Evolutionary conservation across 1,140 invertebrate genomes (phyloP).

Genomic region (Lucilia sericata): DNA sequence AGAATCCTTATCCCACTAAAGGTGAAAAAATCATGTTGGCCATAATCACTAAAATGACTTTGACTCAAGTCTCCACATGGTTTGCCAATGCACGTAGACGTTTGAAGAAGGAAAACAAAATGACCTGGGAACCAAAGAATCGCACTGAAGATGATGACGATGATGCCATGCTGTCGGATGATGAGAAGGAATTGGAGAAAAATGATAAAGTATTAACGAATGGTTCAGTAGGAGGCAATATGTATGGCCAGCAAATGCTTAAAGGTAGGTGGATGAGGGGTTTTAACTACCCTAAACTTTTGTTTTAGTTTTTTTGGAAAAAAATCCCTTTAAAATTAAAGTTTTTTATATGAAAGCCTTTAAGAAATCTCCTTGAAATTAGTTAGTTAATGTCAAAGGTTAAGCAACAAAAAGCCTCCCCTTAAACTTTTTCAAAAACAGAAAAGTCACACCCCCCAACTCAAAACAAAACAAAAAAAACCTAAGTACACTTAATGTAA

Average conservation of each 20-base stretch:
- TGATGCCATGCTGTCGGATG: slow-evolving; percentile 86
- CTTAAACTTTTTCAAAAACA: too few species aligned
- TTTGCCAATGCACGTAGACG: slow-evolving; percentile 92
- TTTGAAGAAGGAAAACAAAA: slow-evolving; percentile 97
- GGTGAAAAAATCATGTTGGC: slow-evolving; percentile 97
- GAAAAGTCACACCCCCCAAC: not conserved
- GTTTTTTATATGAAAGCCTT: too few species aligned
- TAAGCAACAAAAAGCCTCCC: too few species aligned
- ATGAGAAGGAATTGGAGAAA: slow-evolving; percentile 86
- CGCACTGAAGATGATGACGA: slow-evolving; percentile 93
- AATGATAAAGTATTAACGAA: slow-evolving; percentile 67
- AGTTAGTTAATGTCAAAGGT: too few species aligned
- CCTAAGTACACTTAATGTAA: not conserved
- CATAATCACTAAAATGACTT: slow-evolving; percentile 95
- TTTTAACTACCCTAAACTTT: not conserved
- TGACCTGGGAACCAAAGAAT: slow-evolving; percentile 96
- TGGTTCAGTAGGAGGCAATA: not conserved
- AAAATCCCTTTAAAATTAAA: too few species aligned
- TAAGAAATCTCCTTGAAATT: too few species aligned
- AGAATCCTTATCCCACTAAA: slow-evolving; percentile 96
- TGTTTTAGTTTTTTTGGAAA: not conserved
- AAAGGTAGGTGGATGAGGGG: slow-evolving; percentile 56
- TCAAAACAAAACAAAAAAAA: too few species aligned
- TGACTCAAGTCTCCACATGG: slow-evolving; percentile 96
- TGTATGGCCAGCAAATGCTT: slow-evolving; percentile 48